phyloP scores from a whole-genome alignment of 2,888 invertebrate species.

The Adelphocoris suturalis region DNA sequence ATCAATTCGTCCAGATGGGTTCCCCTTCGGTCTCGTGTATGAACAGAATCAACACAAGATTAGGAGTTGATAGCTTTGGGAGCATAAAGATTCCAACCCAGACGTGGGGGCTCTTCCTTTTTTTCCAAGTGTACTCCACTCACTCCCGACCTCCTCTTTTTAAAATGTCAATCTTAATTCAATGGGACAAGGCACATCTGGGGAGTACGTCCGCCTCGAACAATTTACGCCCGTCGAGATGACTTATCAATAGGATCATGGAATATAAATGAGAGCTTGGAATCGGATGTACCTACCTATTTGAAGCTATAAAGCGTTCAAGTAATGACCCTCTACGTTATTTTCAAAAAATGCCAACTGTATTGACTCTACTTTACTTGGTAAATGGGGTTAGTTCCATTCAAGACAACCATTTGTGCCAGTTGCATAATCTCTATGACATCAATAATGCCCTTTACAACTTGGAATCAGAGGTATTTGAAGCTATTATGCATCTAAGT shows the following conservation, averaged over 20 bases:
- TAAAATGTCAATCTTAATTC: slow-evolving; percentile 35
- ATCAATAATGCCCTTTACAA: too few relatives aligned
- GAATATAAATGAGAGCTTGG: not conserved
- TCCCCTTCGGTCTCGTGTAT: slow-evolving; percentile 48
- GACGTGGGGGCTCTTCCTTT: not conserved
- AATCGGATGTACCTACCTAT: not conserved
- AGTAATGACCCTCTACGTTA: too few relatives aligned
- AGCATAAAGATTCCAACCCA: slow-evolving; percentile 44
- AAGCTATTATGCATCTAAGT: too few relatives aligned
- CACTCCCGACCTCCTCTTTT: slow-evolving; percentile 5
- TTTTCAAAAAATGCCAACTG: too few relatives aligned
- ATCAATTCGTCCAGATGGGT: slow-evolving; percentile 56
- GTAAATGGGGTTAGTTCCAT: too few relatives aligned
- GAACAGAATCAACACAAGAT: slow-evolving; percentile 43
- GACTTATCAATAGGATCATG: not conserved
- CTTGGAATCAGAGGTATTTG: too few relatives aligned
- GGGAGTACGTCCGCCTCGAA: slow-evolving; percentile 1
- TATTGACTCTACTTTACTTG: too few relatives aligned
- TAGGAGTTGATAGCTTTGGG: slow-evolving; percentile 59
- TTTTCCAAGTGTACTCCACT: not conserved
- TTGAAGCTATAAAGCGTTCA: not conserved
- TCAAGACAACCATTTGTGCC: too few relatives aligned
- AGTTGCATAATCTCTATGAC: too few relatives aligned
- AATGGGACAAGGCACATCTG: slow-evolving; percentile 25
- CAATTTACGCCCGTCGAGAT: slow-evolving; percentile 4